Conservation (phyloP, 2,113 vertebrate genomes). For the Tonatia bakeri region DNA sequence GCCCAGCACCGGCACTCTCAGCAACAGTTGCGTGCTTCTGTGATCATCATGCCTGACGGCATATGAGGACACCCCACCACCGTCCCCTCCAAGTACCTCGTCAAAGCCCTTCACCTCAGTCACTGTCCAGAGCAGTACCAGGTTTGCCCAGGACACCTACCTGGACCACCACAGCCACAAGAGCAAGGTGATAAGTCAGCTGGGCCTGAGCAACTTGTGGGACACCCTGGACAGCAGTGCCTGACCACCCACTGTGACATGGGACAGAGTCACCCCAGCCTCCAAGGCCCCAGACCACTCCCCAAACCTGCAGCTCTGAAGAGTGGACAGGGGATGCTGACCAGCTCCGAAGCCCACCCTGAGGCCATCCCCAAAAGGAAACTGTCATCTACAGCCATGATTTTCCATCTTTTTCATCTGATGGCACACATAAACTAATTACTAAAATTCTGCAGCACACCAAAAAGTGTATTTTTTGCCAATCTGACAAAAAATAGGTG, state of each 20-base stretch:
- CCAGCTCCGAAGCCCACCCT: constrained; percentile 84
- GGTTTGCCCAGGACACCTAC: constrained; percentile 97
- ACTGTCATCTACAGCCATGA: constrained; percentile 86
- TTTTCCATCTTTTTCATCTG: neutral
- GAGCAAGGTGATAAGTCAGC: constrained; percentile 96
- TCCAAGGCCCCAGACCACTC: constrained; percentile 85
- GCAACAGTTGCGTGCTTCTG: constrained; percentile 89
- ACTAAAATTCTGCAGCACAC: neutral
- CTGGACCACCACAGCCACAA: constrained; percentile 94
- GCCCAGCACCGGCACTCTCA: constrained; percentile 86
- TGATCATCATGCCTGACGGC: constrained; percentile 97
- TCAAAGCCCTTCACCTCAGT: constrained; percentile 99
- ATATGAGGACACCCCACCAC: constrained; percentile 96
- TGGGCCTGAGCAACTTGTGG: constrained; percentile 95
- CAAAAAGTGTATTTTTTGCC: neutral
- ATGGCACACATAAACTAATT: neutral
- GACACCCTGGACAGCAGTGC: constrained; percentile 96
- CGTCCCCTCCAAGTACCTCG: constrained; percentile 95
- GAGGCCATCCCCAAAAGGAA: constrained; percentile 91
- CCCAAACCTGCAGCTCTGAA: constrained; percentile 85
- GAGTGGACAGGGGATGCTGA: constrained; percentile 85
- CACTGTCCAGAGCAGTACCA: constrained; percentile 98
- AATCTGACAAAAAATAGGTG: neutral
- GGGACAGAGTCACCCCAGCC: constrained; percentile 80
- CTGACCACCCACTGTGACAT: constrained; percentile 90